phyloP scores from a whole-genome alignment of 2,797 vertebrate species.

The Muscicapa striata region DNA sequence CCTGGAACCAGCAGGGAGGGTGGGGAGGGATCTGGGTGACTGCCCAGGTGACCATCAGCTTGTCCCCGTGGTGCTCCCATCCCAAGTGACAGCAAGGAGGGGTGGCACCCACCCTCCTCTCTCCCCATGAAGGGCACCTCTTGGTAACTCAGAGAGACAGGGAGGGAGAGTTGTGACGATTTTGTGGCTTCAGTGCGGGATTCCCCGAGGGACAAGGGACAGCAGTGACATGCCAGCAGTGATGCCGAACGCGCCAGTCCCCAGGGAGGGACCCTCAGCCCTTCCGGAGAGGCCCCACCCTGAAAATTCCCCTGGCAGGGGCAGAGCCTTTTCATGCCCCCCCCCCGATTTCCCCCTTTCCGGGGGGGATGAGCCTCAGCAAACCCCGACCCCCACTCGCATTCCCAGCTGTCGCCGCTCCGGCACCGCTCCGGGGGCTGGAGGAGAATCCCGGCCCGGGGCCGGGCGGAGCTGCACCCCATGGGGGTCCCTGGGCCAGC shows the following conservation, averaged over 20 bases:
- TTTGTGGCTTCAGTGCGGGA: neutral
- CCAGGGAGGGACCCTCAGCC: neutral
- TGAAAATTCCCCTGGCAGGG: neutral
- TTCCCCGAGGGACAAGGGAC: neutral
- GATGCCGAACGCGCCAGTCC: neutral
- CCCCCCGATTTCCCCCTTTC: neutral
- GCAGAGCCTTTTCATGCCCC: neutral
- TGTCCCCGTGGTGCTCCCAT: neutral
- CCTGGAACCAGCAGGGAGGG: neutral
- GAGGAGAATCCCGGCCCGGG: neutral
- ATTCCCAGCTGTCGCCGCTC: constrained; percentile 84
- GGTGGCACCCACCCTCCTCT: neutral
- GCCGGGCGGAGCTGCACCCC: neutral
- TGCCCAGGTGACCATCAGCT: neutral
- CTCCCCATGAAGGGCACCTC: fast-evolving
- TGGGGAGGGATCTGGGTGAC: neutral
- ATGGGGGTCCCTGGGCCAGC: fast-evolving
- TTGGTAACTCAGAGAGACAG: fast-evolving
- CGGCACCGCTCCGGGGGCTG: constrained; percentile 78
- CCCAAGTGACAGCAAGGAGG: neutral
- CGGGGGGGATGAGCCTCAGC: neutral
- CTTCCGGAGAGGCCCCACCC: neutral
- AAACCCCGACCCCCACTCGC: constrained; percentile 79
- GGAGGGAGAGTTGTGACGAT: neutral
- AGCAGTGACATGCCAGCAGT: neutral